A percentile compares a stretch with the other conserved stretches of the same genome.
These are phyloP conservation scores for Drosophila varians DNA, from an alignment of 1,140 invertebrate genomes.

Conservation along the genomic window DNA sequence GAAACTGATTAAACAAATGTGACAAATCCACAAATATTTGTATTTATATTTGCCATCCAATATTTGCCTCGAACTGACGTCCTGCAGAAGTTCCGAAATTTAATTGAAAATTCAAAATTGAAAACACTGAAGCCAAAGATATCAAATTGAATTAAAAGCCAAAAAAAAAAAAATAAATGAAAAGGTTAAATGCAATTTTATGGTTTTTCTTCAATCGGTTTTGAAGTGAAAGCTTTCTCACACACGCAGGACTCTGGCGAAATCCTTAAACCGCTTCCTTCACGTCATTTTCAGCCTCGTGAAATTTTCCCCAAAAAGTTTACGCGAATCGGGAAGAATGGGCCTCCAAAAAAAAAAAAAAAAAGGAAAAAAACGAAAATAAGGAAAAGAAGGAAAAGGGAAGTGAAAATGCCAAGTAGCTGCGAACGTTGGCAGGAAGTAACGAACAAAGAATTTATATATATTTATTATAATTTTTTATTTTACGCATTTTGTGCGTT, in stretches of 20 bases:
- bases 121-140: no score
- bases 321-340: slow-evolving; percentile 43
- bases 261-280: slow-evolving; percentile 46
- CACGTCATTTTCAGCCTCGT: slow-evolving; percentile 7
- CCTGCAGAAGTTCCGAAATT: neutral
- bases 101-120: neutral
- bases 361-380: no score
- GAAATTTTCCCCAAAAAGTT: slow-evolving; percentile 44
- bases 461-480: slow-evolving; percentile 50
- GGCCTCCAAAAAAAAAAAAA: slow-evolving; percentile 10
- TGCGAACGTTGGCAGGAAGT: slow-evolving; percentile 24
- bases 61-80: neutral
- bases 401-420: slow-evolving; percentile 20
- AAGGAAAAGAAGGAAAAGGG: slow-evolving; percentile 8
- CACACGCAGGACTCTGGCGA: slow-evolving; percentile 26
- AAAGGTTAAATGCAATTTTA: neutral
- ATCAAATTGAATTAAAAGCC: no score
- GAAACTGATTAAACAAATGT: slow-evolving; percentile 24
- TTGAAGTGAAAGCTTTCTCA: neutral
- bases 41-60: slow-evolving; percentile 2
- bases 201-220: no score
- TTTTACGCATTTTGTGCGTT: slow-evolving; percentile 46
- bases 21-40: slow-evolving; percentile 15
- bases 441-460: slow-evolving; percentile 36
- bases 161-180: neutral